Conservation (phyloP, 2,113 vertebrate species). For the Ancistrus triradiatus region DNA sequence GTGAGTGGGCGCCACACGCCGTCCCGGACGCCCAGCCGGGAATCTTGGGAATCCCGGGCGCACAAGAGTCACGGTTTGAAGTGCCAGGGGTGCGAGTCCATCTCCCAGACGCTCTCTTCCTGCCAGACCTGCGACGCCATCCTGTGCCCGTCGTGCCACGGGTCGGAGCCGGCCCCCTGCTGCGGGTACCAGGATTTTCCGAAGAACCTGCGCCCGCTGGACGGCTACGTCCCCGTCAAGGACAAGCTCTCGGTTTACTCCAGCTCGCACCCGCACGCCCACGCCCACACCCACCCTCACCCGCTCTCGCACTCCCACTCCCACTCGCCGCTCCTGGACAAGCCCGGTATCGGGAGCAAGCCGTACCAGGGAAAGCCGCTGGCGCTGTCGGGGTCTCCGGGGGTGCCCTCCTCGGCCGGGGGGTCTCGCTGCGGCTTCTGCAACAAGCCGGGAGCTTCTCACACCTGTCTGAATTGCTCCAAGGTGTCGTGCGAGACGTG, state of each 20-base stretch:
- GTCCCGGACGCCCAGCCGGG: conserved; percentile 65
- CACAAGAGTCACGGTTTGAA: conserved; percentile 80
- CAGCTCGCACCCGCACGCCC: conserved; percentile 64
- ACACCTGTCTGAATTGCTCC: conserved; percentile 94
- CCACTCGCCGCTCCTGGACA: conserved; percentile 81
- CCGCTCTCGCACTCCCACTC: conserved; percentile 69
- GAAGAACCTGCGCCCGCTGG: conserved; percentile 65
- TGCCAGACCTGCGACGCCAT: conserved; percentile 88
- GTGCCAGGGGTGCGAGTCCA: conserved; percentile 86
- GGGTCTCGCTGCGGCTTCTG: conserved; percentile 89
- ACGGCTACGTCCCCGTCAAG: conserved; percentile 71
- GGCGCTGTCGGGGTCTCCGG: conserved; percentile 54
- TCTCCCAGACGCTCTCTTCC: conserved; percentile 73
- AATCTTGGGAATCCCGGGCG: conserved; percentile 70
- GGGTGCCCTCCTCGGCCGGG: conserved; percentile 57
- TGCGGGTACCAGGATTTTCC: conserved; percentile 70
- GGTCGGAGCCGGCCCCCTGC: conserved; percentile 68
- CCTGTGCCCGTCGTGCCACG: conserved; percentile 69
- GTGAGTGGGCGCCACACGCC: conserved; percentile 63
- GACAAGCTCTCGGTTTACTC: conserved; percentile 74
- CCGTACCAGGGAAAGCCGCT: conserved; percentile 69
- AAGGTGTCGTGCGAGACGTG: conserved; percentile 94
- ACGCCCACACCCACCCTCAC: conserved; percentile 59
- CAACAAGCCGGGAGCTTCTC: conserved; percentile 84
- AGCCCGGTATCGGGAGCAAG: conserved; percentile 69